Base-by-base conservation (phyloP, 2,113 vertebrate species). In the Eretmochelys imbricata region DNA sequence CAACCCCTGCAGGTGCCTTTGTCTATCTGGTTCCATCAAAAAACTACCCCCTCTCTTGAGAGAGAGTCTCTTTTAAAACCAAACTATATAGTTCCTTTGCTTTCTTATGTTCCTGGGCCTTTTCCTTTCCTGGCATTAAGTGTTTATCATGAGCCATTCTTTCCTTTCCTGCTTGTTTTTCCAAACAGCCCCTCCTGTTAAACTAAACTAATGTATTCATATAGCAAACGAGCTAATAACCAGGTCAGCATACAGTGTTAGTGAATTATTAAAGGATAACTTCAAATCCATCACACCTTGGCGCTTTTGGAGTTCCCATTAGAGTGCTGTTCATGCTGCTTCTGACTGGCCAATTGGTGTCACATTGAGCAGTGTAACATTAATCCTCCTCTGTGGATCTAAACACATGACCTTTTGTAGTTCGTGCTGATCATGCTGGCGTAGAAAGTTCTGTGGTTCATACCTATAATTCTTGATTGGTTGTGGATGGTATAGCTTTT, bases 281-380 rank as follows among this genome's bases (percentile, higher is more conserved):
- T 22, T 24, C 80, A 9, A 54, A 48, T 72, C 69, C 82, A 16
- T 81, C 84, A 87, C 90, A 82, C 10, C 0, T 0, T 91, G 84
- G 93, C 87, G 92, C 93, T 97, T 84, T 31, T 27, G 3, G 14
- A 78, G 83, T 72, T 12, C 35, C 29, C 90, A 91, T 92, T 84
- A 80, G 48, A 27, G 91, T 48, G 80, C 65, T 81, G 25, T 89
- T 93, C 0, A 0, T 89, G 80, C 93, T 76, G 22, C 82, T 89
- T 95, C 91, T 87, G 82, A 83, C 49, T 82, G 93, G 42, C 85
- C 54, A 53, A 11, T 94, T 62, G 87, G 76, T 84, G 57, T 91
- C 94, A 48, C 38, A 89, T 92, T 94, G 12, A 55, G 80, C 7
- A 54, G n/a, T 57, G 38, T 54, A 24, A 57, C 1, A 11, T 57